Percentiles rank a stretch among this genome's conserved stretches.
These are phyloP conservation scores for Florisuga fusca DNA, from an alignment of 2,797 vertebrate genomes.

Conservation along the genomic window DNA sequence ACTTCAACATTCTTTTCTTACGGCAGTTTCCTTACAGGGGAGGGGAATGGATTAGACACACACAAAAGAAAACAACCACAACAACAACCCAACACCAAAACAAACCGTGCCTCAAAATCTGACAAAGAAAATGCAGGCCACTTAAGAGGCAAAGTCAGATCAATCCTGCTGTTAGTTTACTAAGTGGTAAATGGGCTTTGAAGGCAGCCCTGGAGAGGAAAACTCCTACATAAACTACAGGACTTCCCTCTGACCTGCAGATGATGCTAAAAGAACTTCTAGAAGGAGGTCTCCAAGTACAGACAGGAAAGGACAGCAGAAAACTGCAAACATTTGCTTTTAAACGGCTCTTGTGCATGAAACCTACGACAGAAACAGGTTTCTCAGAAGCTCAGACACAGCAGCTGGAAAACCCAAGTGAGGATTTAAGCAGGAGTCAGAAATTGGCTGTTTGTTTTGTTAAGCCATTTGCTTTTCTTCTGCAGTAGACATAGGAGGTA, in stretches of 20 bases:
- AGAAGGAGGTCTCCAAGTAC: neutral
- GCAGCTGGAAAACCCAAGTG: neutral
- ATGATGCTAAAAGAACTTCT: neutral
- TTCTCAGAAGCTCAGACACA: neutral
- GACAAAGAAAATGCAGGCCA: neutral
- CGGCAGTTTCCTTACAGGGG: neutral
- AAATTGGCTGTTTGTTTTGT: neutral
- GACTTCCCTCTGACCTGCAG: neutral
- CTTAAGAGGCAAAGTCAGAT: neutral
- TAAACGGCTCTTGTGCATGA: neutral
- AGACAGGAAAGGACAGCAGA: neutral
- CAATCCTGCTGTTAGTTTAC: neutral
- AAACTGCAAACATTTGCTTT: neutral
- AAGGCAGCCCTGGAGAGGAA: neutral
- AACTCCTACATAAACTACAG: neutral
- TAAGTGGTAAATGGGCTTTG: neutral
- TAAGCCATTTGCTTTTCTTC: neutral
- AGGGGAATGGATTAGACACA: too few relatives aligned
- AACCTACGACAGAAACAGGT: neutral
- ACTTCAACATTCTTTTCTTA: neutral
- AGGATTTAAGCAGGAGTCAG: neutral
- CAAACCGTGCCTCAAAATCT: neutral
- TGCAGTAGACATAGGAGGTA: neutral
- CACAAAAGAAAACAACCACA: too few relatives aligned
- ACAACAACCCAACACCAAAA: too few relatives aligned